Percentiles rank a stretch among this genome's conserved stretches.
Evolutionary conservation across 2,888 invertebrate species (phyloP).

Genomic region (Eremobia ochroleuca): DNA sequence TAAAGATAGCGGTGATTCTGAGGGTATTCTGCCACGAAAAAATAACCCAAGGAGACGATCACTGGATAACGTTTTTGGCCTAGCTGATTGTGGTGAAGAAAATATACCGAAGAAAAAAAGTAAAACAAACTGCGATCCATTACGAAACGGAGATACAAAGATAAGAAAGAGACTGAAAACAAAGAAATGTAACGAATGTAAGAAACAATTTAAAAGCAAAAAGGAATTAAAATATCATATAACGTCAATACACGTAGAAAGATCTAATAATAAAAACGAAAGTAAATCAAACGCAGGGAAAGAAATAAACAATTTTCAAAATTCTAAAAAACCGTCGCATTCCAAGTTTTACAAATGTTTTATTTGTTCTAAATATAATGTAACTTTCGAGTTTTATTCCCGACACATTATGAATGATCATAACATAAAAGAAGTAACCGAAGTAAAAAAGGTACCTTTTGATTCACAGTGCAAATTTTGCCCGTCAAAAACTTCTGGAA

Average conservation of each 20-base stretch:
- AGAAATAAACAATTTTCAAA: background rate
- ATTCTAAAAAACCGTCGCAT: conserved; percentile 17
- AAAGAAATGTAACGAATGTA: conserved; percentile 21
- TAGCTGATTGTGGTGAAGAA: background rate
- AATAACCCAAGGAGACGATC: background rate
- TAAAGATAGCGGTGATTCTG: background rate
- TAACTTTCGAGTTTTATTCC: conserved; percentile 54
- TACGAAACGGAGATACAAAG: background rate
- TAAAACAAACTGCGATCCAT: background rate
- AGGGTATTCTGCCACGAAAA: background rate
- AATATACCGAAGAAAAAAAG: conserved; percentile 5
- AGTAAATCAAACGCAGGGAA: background rate
- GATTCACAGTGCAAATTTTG: conserved; percentile 75
- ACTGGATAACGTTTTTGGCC: background rate
- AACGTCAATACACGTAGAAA: conserved; percentile 6
- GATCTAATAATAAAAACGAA: conserved; percentile 1
- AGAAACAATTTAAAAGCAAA: conserved; percentile 12
- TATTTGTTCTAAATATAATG: conserved; percentile 72
- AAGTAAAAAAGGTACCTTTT: conserved; percentile 68
- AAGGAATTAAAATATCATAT: conserved; percentile 20
- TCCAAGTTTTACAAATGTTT: conserved; percentile 65
- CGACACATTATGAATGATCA: conserved; percentile 72
- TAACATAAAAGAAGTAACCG: conserved; percentile 58
- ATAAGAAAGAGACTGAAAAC: conserved; percentile 7
- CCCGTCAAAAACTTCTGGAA: conserved; percentile 53